These are phyloP conservation scores for Phorcus lineatus DNA, from an alignment of 2,888 invertebrate genomes.

Conservation along the genomic window DNA sequence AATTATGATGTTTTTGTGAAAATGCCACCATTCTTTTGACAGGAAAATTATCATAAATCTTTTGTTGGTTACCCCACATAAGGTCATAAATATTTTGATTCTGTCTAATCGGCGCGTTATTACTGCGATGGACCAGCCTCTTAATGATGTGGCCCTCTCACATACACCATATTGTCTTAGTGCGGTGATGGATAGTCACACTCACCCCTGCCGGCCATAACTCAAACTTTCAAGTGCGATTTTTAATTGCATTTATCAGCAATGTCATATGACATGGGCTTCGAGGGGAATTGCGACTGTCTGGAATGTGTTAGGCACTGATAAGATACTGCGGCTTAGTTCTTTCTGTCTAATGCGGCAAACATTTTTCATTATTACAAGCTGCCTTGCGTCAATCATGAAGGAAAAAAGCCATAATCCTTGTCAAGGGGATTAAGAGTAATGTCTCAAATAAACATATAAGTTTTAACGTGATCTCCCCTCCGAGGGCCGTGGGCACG, in stretches of 20 bases:
- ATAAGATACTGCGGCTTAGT: conserved; percentile 29
- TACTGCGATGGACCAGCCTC: neutral
- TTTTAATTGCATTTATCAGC: conserved; percentile 21
- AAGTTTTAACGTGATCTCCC: conserved; percentile 20
- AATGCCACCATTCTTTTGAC: conserved; percentile 63
- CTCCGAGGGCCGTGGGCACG: neutral
- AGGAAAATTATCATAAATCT: conserved; percentile 68
- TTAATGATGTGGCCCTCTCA: conserved; percentile 24
- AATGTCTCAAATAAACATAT: conserved; percentile 25
- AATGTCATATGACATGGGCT: conserved; percentile 4
- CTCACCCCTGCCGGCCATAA: neutral
- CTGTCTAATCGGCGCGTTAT: conserved; percentile 45
- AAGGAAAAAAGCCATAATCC: conserved; percentile 20
- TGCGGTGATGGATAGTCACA: conserved; percentile 32
- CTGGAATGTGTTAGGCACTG: conserved; percentile 5
- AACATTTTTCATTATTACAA: conserved; percentile 20
- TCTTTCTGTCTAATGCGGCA: conserved; percentile 24
- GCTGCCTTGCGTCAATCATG: conserved; percentile 17
- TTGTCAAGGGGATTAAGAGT: conserved; percentile 23
- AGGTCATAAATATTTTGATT: conserved; percentile 51
- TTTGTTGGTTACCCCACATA: conserved; percentile 45
- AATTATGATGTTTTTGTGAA: conserved; percentile 63
- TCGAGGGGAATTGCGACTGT: conserved; percentile 21
- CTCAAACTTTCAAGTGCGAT: conserved; percentile 24
- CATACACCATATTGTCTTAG: conserved; percentile 37